Conservation (phyloP, 2,113 vertebrate species). For the Myiopsitta monachus region DNA sequence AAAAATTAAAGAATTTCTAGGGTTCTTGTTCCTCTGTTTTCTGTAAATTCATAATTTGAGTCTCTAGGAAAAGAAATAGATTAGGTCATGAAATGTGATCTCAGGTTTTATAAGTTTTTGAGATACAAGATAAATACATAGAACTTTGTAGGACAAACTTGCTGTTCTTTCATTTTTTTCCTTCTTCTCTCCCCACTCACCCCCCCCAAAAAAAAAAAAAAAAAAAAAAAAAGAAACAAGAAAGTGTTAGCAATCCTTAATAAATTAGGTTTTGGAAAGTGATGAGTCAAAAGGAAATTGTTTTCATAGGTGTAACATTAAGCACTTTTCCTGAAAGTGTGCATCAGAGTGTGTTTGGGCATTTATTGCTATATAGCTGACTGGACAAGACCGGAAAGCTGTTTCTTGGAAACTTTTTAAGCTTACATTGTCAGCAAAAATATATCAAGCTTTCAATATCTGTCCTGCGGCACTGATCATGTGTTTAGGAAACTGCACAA, state of each 20-base stretch:
- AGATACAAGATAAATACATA: neutral
- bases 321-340: neutral
- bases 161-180: neutral
- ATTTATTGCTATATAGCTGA: neutral
- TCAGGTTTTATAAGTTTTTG: neutral
- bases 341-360: neutral
- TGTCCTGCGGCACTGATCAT: neutral
- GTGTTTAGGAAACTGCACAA: neutral
- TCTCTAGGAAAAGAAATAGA: neutral
- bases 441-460: neutral
- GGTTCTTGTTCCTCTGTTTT: neutral
- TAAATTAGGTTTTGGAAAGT: neutral
- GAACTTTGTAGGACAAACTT: neutral
- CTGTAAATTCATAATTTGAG: neutral
- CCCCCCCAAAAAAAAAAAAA: too few species aligned
- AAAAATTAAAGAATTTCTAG: neutral
- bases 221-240: neutral
- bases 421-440: neutral
- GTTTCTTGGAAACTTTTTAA: neutral
- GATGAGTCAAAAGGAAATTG: neutral
- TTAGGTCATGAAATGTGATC: neutral
- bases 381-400: neutral
- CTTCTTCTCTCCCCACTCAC: accelerated
- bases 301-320: neutral
- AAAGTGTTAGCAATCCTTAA: neutral